Base-by-base conservation (phyloP, 1,140 invertebrate species). In the Lutraria rhynchaena region DNA sequence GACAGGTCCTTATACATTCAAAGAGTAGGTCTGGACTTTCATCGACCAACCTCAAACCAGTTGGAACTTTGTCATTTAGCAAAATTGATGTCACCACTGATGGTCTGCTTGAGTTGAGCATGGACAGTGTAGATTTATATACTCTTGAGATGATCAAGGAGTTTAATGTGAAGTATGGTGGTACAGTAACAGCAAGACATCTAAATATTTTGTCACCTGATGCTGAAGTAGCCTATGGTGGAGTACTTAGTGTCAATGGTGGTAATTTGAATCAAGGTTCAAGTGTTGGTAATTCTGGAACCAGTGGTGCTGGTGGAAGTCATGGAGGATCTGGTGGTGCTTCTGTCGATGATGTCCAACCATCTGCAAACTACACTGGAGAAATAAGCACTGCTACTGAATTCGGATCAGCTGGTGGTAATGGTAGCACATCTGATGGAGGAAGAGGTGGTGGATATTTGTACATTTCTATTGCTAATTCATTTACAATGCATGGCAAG, bases 401-500 rank as follows among this genome's bases (percentile, higher is more conserved):
- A 3, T 83, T 82, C 82, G 89, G 89, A n/a, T 86, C 86, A 35
- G 84, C 82, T 35, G 89, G 87, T 73, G 85, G 86, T n/a, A 85
- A 84, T 71, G 69, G 35, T n/a, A 57, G 51, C 15, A 63, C 51
- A 1, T 41, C 67, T 27, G 44, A 29, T 35, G 82, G 73, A 24
- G 84, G 82, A 19, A 31, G 33, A 60, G 87, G 89, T 37, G 88
- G 88, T 65, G 89, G 89, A 41, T 80, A 75, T 24, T 44, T 89
- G 0, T 35, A 73, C 33, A 44, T 88, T 2, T 53, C 46, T 13
- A 55, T 83, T 13, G 69, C 76, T 15, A 51, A 70, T 19, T 37
- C 27, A 44, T 46, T 88, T n/a, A 84, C 67, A 2, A 41, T 88
- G 3, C 67, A 89, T 83, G 89, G 89, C 22, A 71, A 60, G 19